Evolutionary conservation across 2,888 invertebrate genomes (phyloP).

Genomic region (Hirtodrosophila cameraria): DNA sequence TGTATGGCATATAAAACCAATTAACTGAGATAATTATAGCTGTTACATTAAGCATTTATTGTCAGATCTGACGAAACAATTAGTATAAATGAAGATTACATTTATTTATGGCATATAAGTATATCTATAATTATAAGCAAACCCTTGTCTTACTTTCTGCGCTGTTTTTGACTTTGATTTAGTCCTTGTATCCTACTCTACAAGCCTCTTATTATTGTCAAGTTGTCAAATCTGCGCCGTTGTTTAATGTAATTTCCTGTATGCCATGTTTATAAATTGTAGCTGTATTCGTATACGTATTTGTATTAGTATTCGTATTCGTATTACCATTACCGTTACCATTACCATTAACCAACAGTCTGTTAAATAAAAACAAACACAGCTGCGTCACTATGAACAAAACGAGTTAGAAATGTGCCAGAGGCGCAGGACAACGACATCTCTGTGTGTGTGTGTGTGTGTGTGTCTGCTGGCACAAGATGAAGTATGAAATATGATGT

Average conservation of each 20-base stretch:
- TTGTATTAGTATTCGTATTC: neutral
- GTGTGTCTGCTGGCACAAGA: conserved; percentile 47
- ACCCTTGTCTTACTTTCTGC: neutral
- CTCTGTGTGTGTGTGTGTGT: conserved; percentile 12
- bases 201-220: conserved; percentile 31
- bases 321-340: conserved; percentile 21
- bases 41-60: no score
- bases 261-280: conserved; percentile 35
- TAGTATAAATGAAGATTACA: no score
- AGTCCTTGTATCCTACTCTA: conserved; percentile 9
- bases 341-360: conserved; percentile 11
- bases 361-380: conserved; percentile 21
- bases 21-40: no score
- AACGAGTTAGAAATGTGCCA: conserved; percentile 49
- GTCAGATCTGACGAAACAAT: no score
- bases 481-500: conserved; percentile 71
- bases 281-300: conserved; percentile 2
- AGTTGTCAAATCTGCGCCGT: conserved; percentile 36
- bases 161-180: conserved; percentile 12
- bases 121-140: neutral
- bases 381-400: conserved; percentile 33
- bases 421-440: conserved; percentile 27
- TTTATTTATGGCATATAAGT: neutral
- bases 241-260: conserved; percentile 62
- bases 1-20: no score